Base-by-base conservation (phyloP, 2,113 vertebrate genomes). In the Xiphorhynchus elegans region DNA sequence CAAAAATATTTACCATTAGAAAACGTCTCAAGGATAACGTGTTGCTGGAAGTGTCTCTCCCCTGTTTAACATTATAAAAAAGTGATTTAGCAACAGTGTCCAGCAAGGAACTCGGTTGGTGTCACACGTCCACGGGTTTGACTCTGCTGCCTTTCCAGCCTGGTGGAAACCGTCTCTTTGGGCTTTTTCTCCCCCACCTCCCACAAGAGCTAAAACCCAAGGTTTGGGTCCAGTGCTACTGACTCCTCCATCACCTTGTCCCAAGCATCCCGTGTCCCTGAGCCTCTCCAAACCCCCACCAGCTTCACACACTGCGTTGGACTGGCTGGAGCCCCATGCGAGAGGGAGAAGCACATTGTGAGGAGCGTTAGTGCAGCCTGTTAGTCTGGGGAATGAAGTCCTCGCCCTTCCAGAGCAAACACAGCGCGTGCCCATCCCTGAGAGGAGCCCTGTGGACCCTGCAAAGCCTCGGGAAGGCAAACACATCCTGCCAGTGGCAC, bases 1-100 rank as follows among this genome's bases (percentile, higher is more conserved):
- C 98, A 96, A 97, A 97, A 94, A 99, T 99, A 99, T 99, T 99
- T 99, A 99, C 99, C 99, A 99, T 99, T 99, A 98, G 99, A 99
- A 98, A 99, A 99, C 98, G 98, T 98, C 98, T 99, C 98, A 97
- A 98, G 98, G 97, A 98, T 97, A 98, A 98, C 97, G 98, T 97
- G 98, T 98, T 99, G 98, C 98, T 98, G 99, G 98, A 98, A 97
- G 98, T 98, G 99, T 98, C 98, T 99, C 98, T 99, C 99, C 98
- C 99, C 99, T 99, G 98, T 99, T 98, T 98, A 93, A 99, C 97
- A 98, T 98, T 96, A 98, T 98, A 98, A 98, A 98, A 98, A 99
- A 98, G 97, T 96, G 96, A 97, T 99, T 98, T 98, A 98, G 98
- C 98, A 97, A 82, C 91, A 88, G 90, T 95, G 90, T 67, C 97